Conservation (phyloP, 2,113 vertebrate species). For the Eidolon helvum region DNA sequence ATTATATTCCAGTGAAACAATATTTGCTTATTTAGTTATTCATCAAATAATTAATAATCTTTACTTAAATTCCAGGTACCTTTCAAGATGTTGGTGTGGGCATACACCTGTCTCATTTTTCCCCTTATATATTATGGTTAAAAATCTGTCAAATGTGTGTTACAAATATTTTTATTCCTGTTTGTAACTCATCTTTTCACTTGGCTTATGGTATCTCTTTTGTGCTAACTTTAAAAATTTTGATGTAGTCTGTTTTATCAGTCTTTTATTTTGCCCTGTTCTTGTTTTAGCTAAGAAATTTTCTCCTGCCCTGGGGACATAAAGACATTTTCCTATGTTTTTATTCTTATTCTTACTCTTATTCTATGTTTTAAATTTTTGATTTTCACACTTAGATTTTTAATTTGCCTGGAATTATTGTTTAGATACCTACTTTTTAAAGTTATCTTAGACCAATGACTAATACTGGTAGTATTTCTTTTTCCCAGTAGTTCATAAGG, state of each 20-base stretch:
- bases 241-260: background rate
- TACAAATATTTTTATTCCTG: background rate
- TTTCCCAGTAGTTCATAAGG: background rate
- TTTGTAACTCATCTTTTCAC: background rate
- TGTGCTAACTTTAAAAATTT: background rate
- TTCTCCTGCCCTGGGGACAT: background rate
- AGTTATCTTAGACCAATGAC: background rate
- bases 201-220: background rate
- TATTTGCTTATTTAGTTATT: background rate
- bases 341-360: background rate
- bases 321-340: background rate
- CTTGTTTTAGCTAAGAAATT: background rate
- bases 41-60: background rate
- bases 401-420: background rate
- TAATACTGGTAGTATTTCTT: background rate
- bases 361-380: background rate
- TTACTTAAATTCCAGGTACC: background rate
- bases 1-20: background rate
- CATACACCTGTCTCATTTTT: background rate
- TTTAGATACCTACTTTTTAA: background rate
- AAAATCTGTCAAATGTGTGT: background rate
- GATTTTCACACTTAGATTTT: background rate
- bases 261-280: background rate
- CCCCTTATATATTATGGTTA: background rate
- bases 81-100: background rate